Conservation (phyloP, 2,113 vertebrate genomes). For the Chlorodrepanis virens region DNA sequence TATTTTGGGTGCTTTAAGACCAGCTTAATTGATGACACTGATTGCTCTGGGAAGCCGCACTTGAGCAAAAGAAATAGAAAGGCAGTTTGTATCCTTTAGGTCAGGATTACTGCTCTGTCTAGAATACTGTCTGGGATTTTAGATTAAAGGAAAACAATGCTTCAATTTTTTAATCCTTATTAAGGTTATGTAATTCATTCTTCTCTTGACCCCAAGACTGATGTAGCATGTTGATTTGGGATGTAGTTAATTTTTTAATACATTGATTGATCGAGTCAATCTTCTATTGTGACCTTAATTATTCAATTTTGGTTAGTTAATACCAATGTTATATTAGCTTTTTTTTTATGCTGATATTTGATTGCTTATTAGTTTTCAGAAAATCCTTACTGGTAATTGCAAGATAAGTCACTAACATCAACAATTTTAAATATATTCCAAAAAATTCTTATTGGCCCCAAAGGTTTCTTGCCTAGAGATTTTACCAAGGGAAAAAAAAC, state of each 20-base stretch:
- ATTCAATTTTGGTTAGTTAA: background rate
- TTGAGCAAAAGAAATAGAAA: background rate
- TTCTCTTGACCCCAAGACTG: background rate
- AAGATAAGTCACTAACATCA: background rate
- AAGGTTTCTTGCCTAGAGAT: background rate
- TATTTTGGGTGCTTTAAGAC: background rate
- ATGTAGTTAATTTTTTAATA: background rate
- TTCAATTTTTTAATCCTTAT: background rate
- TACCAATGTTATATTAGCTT: background rate
- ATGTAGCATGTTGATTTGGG: background rate
- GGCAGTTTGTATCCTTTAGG: background rate
- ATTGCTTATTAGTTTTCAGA: background rate
- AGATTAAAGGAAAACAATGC: background rate
- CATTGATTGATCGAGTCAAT: background rate
- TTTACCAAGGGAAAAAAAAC: background rate
- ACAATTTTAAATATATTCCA: background rate
- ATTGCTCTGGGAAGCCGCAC: background rate
- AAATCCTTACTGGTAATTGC: background rate
- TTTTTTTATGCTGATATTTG: background rate
- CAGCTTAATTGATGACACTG: background rate
- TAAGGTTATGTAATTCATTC: background rate
- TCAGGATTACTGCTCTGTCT: background rate
- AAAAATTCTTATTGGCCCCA: background rate
- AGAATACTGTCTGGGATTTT: background rate
- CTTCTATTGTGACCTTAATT: background rate